Conservation (phyloP, 2,888 invertebrate genomes). For the Eugnorisma glareosa region DNA sequence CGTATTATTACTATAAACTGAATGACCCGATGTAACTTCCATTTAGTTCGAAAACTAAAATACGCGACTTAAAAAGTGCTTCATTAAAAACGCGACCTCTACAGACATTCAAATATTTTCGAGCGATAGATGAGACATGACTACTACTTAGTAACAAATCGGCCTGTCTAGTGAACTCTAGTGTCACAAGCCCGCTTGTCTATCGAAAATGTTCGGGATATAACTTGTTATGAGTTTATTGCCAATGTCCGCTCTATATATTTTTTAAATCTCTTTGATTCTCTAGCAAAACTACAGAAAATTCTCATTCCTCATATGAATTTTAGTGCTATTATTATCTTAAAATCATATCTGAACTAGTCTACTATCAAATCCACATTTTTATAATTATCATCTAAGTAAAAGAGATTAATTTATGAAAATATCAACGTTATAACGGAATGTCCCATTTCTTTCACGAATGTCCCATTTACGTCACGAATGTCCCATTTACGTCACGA, state of each 20-base stretch:
- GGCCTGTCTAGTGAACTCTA: no score
- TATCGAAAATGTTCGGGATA: no score
- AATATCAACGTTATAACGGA: background rate
- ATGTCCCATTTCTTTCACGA: background rate
- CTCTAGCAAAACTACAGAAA: background rate
- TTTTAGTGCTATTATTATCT: background rate
- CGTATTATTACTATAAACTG: conserved; percentile 5
- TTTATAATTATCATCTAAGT: background rate
- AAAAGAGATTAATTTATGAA: background rate
- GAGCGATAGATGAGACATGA: no score
- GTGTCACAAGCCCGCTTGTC: no score
- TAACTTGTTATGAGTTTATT: no score
- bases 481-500: background rate
- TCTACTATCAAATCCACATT: background rate
- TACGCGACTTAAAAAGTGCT: background rate
- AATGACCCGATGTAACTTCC: background rate
- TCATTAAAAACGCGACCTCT: background rate
- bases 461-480: background rate
- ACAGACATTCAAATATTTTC: no score
- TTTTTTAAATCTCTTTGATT: no score
- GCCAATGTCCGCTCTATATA: no score
- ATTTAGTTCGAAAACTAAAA: background rate
- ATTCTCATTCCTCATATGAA: background rate
- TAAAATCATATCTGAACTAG: background rate
- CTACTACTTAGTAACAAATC: no score